These are phyloP conservation scores for Calidris pugnax DNA, from an alignment of 2,113 vertebrate genomes.

Conservation along the genomic window DNA sequence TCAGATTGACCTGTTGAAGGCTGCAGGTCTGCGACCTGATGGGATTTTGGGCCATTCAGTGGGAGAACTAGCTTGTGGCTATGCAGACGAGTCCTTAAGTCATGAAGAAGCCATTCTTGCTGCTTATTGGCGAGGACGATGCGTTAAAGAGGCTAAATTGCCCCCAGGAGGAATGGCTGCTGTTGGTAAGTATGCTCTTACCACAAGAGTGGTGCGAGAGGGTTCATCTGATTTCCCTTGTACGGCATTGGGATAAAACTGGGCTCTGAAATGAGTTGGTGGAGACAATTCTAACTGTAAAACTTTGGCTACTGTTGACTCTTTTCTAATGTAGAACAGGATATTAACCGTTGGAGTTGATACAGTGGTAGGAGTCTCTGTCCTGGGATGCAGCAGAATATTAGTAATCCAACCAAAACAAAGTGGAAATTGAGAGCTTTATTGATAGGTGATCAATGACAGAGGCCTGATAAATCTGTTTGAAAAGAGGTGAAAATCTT, in stretches of 20 bases:
- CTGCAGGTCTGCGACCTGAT: slow-evolving; percentile 86
- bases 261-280: not conserved
- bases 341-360: not conserved
- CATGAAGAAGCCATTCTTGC: slow-evolving; percentile 87
- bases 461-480: not conserved
- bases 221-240: not conserved
- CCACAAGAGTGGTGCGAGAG: not conserved
- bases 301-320: not conserved
- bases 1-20: slow-evolving; percentile 88
- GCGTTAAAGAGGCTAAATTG: slow-evolving; percentile 89
- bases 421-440: not conserved
- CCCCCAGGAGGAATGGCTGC: slow-evolving; percentile 93
- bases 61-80: slow-evolving; percentile 95
- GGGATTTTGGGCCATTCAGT: slow-evolving; percentile 95
- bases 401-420: not conserved
- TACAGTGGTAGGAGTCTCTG: not conserved
- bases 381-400: not conserved
- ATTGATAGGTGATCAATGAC: not conserved
- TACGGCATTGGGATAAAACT: not conserved
- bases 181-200: slow-evolving; percentile 81
- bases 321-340: not conserved
- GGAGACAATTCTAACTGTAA: not conserved
- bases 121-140: slow-evolving; percentile 92
- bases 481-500: not conserved
- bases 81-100: slow-evolving; percentile 89